These are phyloP conservation scores for Jacana jacana DNA, from an alignment of 2,113 vertebrate species.

Conservation along the genomic window DNA sequence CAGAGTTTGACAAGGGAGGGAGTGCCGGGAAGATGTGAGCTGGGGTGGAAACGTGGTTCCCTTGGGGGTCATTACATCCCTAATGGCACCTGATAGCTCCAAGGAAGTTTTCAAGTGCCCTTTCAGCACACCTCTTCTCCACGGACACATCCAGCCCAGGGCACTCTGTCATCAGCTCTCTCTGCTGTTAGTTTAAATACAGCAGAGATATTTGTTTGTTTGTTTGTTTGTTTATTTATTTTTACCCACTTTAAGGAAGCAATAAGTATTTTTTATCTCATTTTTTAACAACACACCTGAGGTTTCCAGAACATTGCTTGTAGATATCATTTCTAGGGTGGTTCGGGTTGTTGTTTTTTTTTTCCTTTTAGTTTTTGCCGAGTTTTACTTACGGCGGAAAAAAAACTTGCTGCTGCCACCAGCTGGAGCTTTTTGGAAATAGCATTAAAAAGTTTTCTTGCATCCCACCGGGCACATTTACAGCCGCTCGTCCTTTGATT, in stretches of 20 bases:
- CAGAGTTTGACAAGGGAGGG: background rate
- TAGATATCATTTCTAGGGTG: background rate
- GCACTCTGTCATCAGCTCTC: background rate
- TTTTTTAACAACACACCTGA: background rate
- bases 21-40: background rate
- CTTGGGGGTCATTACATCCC: background rate
- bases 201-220: accelerated
- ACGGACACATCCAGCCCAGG: background rate
- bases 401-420: conserved; percentile 61
- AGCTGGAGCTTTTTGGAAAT: conserved; percentile 32
- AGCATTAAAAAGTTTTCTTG: background rate
- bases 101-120: conserved; percentile 24
- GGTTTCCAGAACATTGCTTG: background rate
- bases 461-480: background rate
- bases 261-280: background rate
- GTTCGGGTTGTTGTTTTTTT: background rate
- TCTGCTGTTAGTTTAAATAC: background rate
- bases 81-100: conserved; percentile 36
- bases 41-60: background rate
- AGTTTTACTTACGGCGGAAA: background rate
- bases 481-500: background rate
- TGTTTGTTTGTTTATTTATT: no score
- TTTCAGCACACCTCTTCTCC: conserved; percentile 17
- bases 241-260: background rate
- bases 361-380: background rate